Conservation (phyloP, 2,888 invertebrate genomes). For the Yponomeuta cagnagella region DNA sequence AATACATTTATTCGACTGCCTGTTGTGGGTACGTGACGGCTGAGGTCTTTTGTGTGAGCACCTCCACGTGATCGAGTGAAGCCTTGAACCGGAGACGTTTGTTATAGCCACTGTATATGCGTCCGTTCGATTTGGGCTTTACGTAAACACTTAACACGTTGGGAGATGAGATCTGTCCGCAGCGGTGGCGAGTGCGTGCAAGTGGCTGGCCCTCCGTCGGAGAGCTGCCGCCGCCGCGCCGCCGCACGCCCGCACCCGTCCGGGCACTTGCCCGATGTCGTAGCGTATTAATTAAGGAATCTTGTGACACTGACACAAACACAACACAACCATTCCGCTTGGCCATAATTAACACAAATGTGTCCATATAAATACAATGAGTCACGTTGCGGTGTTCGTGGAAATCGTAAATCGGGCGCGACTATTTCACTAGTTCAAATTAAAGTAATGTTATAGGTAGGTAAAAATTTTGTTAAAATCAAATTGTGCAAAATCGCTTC, state of each 20-base stretch:
- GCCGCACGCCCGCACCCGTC: conserved; percentile 32
- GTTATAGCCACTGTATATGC: conserved; percentile 9
- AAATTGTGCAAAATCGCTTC: background rate
- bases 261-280: conserved; percentile 32
- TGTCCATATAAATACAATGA: conserved; percentile 19
- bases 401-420: background rate
- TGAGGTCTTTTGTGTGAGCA: conserved; percentile 56
- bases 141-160: conserved; percentile 39
- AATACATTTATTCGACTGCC: conserved; percentile 36
- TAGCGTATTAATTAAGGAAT: conserved; percentile 53
- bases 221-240: conserved; percentile 19
- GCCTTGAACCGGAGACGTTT: conserved; percentile 45
- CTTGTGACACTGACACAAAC: conserved; percentile 29
- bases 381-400: conserved; percentile 6
- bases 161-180: conserved; percentile 12
- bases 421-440: background rate
- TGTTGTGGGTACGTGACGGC: conserved; percentile 46
- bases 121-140: conserved; percentile 41
- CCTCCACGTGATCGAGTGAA: conserved; percentile 52
- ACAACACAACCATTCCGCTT: conserved; percentile 17
- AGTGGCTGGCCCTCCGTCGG: conserved; percentile 45
- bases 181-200: conserved; percentile 33
- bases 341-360: conserved; percentile 43
- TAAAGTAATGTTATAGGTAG: background rate
- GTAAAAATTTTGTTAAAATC: background rate